These are phyloP conservation scores for Cylindroiulus punctatus DNA, from an alignment of 2,888 invertebrate genomes.

Conservation along the genomic window DNA sequence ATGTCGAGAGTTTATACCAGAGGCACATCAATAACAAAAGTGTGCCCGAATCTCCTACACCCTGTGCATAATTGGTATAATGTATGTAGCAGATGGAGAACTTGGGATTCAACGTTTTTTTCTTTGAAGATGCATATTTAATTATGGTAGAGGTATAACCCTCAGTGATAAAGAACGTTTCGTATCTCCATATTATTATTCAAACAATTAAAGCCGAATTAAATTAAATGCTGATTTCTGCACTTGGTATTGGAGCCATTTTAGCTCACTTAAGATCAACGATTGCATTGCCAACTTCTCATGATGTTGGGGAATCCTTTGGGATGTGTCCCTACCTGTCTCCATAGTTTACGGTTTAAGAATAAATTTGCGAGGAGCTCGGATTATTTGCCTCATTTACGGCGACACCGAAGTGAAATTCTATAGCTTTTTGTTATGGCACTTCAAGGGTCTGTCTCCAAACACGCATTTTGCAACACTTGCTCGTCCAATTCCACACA, in stretches of 20 bases:
- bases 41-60: neutral
- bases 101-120: neutral
- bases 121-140: too few species aligned
- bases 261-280: neutral
- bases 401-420: slow-evolving; percentile 24
- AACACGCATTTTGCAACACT: neutral
- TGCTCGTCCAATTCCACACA: neutral
- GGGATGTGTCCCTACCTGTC: slow-evolving; percentile 20
- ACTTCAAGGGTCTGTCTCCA: neutral
- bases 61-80: neutral
- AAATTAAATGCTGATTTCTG: neutral
- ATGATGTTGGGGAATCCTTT: neutral
- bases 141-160: neutral
- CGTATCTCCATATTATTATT: neutral
- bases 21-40: neutral
- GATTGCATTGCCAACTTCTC: neutral
- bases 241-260: neutral
- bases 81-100: neutral
- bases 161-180: neutral
- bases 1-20: neutral
- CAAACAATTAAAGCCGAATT: neutral
- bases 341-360: neutral
- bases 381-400: slow-evolving; percentile 43
- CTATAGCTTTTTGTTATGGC: slow-evolving; percentile 13
- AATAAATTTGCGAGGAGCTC: neutral